phyloP scores from a whole-genome alignment of 2,888 invertebrate species.

The Torymus tubicola region DNA sequence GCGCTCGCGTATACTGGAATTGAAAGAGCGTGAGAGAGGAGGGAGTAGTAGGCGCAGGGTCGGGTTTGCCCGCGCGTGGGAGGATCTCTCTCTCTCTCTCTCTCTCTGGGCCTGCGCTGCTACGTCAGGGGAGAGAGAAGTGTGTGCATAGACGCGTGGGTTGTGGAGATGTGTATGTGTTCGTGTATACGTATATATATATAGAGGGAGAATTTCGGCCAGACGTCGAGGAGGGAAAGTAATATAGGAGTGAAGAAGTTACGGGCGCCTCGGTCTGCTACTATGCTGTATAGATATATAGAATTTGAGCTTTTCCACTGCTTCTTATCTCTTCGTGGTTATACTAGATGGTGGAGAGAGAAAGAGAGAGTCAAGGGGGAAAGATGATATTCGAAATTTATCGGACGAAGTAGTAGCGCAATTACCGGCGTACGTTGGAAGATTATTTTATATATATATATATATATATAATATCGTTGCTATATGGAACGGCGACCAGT shows the following conservation, averaged over 20 bases:
- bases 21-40: not conserved
- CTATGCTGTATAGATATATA: too few species aligned
- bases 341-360: not conserved
- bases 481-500: too few species aligned
- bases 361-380: not conserved
- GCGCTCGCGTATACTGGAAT: not conserved
- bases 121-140: not conserved
- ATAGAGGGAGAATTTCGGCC: conserved; percentile 8
- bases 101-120: conserved; percentile 38
- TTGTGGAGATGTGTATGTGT: not conserved
- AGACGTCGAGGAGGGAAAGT: not conserved
- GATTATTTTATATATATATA: too few species aligned
- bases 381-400: too few species aligned
- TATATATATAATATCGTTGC: too few species aligned
- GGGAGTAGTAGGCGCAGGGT: conserved; percentile 14
- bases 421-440: too few species aligned
- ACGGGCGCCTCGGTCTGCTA: too few species aligned
- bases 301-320: too few species aligned
- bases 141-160: conserved; percentile 4
- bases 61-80: conserved; percentile 9
- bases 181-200: not conserved
- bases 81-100: conserved; percentile 31
- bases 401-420: too few species aligned
- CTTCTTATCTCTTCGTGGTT: not conserved
- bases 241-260: too few species aligned